Evolutionary conservation across 2,113 vertebrate species (phyloP), one percentile per base, ranked within the genome.

Genomic region (Edolisoma coerulescens): DNA sequence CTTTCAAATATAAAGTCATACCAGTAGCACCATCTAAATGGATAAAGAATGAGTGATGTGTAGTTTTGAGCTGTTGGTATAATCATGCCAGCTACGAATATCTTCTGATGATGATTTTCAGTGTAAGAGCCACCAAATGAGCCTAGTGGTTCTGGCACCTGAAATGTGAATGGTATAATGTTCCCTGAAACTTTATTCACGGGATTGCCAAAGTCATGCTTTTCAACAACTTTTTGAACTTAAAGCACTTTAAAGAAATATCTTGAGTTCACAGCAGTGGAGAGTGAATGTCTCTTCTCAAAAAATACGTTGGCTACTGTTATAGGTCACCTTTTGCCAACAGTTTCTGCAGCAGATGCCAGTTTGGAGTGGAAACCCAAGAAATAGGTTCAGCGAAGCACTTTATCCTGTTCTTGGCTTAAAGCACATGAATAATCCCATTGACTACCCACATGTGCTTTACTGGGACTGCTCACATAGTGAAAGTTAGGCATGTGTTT

Each of bases 361-460:
- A 96, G 96, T 90, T 97, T 81, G 88, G 95, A 96, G 64, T 88
- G 64, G 71, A 88, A 93, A 81, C 92, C 95, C 85, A 89, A 95
- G 71, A 86, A 94, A 78, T n/a, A 23, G 88, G 65, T 84, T 96
- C 68, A 96, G 90, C 0, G 0, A 95, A 95, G 64, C 75, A 89
- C 75, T 93, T 93, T 87, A 70, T 93, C 79, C 79, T 84, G 39
- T 90, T 95, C 85, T 83, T 95, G 95, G 91, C 75, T 77, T 90
- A 59, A 95, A 94, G 44, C 88, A 90, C 63, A 16, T 35, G 95
- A 93, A 90, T 96, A 96, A 95, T 93, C 71, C 90, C 82, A 96
- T 90, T 96, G 90, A 95, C 79, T 89, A 86, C 88, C 92, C 95
- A 90, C 76, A 53, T 90, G 96, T 90, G 73, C 93, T 90, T 90